These are phyloP conservation scores for Drosophila parthenogenetica DNA, from an alignment of 2,888 invertebrate genomes.

Conservation along the genomic window DNA sequence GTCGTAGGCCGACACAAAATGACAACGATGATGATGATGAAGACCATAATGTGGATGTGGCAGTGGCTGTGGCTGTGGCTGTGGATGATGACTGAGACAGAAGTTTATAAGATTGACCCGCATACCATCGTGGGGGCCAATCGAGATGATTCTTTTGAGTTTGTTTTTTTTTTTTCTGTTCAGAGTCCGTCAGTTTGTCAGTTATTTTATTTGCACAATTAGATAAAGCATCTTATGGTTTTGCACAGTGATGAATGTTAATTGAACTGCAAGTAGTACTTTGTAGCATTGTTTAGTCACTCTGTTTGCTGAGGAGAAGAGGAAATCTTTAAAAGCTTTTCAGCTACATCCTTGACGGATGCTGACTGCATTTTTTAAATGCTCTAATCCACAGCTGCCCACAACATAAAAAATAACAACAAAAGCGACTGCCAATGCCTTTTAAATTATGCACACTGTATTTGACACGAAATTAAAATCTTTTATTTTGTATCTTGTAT, in stretches of 20 bases:
- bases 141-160: conserved; percentile 15
- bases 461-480: conserved; percentile 50
- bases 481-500: conserved; percentile 44
- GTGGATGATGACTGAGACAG: conserved; percentile 48
- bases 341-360: conserved; percentile 67
- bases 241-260: conserved; percentile 74
- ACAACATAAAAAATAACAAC: conserved; percentile 30
- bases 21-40: conserved; percentile 25
- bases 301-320: conserved; percentile 10
- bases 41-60: conserved; percentile 17
- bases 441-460: conserved; percentile 44
- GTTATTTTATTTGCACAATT: conserved; percentile 64
- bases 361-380: conserved; percentile 32
- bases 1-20: conserved; percentile 55
- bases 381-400: neutral
- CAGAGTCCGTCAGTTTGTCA: conserved; percentile 23
- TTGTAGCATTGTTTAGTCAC: conserved; percentile 54
- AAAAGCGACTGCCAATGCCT: conserved; percentile 35
- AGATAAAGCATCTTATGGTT: conserved; percentile 62
- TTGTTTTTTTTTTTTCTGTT: conserved; percentile 43
- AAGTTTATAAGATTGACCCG: conserved; percentile 71
- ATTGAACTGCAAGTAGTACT: conserved; percentile 66
- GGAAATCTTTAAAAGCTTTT: conserved; percentile 50
- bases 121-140: conserved; percentile 68
- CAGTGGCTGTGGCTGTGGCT: conserved; percentile 25